phyloP scores from a whole-genome alignment of 2,888 invertebrate genomes.

The Eulithis prunata region DNA sequence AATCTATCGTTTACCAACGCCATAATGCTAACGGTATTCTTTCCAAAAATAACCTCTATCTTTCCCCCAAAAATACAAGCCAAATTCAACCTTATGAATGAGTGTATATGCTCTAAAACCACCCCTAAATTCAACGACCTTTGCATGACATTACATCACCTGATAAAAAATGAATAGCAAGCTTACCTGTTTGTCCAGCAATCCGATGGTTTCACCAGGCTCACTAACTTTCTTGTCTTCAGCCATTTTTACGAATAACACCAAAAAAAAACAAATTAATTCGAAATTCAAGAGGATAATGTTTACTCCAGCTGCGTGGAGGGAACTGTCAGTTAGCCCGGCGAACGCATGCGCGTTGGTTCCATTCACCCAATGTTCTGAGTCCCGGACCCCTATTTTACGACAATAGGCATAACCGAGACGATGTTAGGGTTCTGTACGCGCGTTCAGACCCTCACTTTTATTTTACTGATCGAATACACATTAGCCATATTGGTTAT shows the following conservation, averaged over 20 bases:
- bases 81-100: constrained; percentile 21
- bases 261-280: constrained; percentile 28
- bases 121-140: constrained; percentile 62
- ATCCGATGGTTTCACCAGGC: constrained; percentile 67
- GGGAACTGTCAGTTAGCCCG: constrained; percentile 32
- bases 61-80: constrained; percentile 14
- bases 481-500: constrained; percentile 23
- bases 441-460: constrained; percentile 15
- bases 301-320: constrained; percentile 41
- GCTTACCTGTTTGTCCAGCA: constrained; percentile 76
- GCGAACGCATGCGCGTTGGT: constrained; percentile 40
- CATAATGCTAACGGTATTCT: constrained; percentile 7
- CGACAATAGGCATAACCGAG: constrained; percentile 21
- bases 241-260: constrained; percentile 55
- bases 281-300: constrained; percentile 25
- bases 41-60: constrained; percentile 30
- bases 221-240: constrained; percentile 54
- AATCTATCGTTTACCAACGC: constrained; percentile 4
- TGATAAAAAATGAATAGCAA: constrained; percentile 39
- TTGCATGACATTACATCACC: constrained; percentile 65
- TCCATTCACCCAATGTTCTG: constrained; percentile 26
- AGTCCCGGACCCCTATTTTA: constrained; percentile 38
- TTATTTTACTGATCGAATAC: constrained; percentile 25
- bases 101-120: constrained; percentile 20
- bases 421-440: constrained; percentile 36